Evolutionary conservation across 1,140 invertebrate species (phyloP).

Genomic region (Papilio dardanus): DNA sequence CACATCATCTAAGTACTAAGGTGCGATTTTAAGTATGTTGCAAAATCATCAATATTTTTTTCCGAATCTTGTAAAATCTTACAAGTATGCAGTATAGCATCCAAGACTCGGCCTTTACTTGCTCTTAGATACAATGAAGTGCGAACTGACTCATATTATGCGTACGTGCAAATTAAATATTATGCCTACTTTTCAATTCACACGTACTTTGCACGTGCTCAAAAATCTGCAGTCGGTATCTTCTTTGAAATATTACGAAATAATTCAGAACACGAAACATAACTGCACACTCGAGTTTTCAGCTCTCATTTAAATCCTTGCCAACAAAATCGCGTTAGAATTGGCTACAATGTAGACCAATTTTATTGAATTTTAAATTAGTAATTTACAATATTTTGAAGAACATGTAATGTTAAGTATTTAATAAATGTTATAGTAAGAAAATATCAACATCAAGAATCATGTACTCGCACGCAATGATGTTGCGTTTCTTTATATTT

Average conservation of each 20-base stretch:
- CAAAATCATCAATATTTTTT: constrained; percentile 29
- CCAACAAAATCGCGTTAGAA: neutral
- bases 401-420: too few relatives aligned
- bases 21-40: constrained; percentile 35
- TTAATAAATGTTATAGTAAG: too few relatives aligned
- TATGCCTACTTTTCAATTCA: neutral
- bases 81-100: constrained; percentile 17
- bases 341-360: too few relatives aligned
- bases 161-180: neutral
- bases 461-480: too few relatives aligned
- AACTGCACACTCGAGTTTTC: neutral
- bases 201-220: constrained; percentile 17
- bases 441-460: too few relatives aligned
- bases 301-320: neutral
- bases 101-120: neutral
- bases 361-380: too few relatives aligned
- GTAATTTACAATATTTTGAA: too few relatives aligned
- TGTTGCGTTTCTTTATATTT: neutral
- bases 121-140: constrained; percentile 25
- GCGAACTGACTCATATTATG: constrained; percentile 22
- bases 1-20: neutral
- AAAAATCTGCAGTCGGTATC: neutral
- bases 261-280: neutral
- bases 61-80: constrained; percentile 30
- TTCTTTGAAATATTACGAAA: constrained; percentile 11